phyloP scores from a whole-genome alignment of 1,140 invertebrate genomes.

The Lanistes nyassanus region DNA sequence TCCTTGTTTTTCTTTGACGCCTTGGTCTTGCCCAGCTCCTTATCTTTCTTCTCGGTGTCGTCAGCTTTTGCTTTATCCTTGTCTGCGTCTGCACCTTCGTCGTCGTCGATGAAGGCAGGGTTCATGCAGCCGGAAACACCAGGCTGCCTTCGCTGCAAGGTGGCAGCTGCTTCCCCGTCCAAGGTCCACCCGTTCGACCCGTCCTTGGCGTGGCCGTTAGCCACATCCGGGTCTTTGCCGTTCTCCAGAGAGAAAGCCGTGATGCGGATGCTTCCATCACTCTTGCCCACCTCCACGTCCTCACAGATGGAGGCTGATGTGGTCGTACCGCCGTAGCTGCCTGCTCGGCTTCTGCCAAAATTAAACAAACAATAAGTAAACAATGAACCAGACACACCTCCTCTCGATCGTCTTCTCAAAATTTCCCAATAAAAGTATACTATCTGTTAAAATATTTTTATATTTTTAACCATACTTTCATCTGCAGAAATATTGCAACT shows the following conservation, averaged over 20 bases:
- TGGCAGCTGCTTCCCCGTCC: slow-evolving; percentile 23
- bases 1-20: not conserved
- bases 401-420: too few species aligned
- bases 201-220: slow-evolving; percentile 2
- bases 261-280: slow-evolving; percentile 28
- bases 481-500: too few species aligned
- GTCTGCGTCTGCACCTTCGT: slow-evolving; percentile 14
- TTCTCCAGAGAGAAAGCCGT: slow-evolving; percentile 25
- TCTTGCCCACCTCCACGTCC: slow-evolving; percentile 23
- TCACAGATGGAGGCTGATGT: slow-evolving; percentile 12
- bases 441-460: too few species aligned
- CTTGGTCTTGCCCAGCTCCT: slow-evolving; percentile 9
- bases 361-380: not conserved
- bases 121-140: slow-evolving; percentile 28
- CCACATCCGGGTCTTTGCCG: not conserved
- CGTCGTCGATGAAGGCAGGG: slow-evolving; percentile 31
- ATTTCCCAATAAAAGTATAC: too few species aligned
- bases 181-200: slow-evolving; percentile 20
- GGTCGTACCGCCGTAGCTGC: slow-evolving; percentile 23
- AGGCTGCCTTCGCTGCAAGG: slow-evolving; percentile 22
- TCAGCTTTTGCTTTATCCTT: slow-evolving; percentile 11
- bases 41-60: slow-evolving; percentile 9
- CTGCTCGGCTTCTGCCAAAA: slow-evolving; percentile 12
- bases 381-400: too few species aligned
- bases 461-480: too few species aligned